phyloP scores from a whole-genome alignment of 2,888 invertebrate genomes.

The Bugula neritina region DNA sequence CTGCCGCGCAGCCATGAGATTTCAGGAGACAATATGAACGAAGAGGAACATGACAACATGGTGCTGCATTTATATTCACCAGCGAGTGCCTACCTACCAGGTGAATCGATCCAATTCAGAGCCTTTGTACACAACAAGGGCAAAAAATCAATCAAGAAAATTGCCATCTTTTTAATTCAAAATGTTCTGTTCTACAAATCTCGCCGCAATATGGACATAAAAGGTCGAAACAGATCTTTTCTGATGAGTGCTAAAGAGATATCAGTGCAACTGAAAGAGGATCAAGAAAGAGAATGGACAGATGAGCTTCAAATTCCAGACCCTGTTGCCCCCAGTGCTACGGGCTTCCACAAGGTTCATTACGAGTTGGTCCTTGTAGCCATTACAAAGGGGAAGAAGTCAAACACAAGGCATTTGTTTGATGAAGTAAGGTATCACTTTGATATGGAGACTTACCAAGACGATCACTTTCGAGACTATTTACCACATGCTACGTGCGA shows the following conservation, averaged over 20 bases:
- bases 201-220: not conserved
- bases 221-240: slow-evolving; percentile 19
- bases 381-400: not conserved
- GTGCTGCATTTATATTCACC: slow-evolving; percentile 14
- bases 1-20: slow-evolving; percentile 6
- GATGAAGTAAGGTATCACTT: slow-evolving; percentile 25
- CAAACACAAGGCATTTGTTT: not conserved
- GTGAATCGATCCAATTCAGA: slow-evolving; percentile 6
- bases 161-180: slow-evolving; percentile 17
- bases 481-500: slow-evolving; percentile 17
- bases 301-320: slow-evolving; percentile 24
- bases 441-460: slow-evolving; percentile 18
- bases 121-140: not conserved
- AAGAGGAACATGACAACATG: slow-evolving; percentile 12
- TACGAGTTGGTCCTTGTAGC: slow-evolving; percentile 26
- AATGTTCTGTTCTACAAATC: slow-evolving; percentile 23
- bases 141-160: slow-evolving; percentile 11
- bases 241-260: slow-evolving; percentile 9
- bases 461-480: slow-evolving; percentile 14
- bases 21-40: not conserved
- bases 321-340: not conserved
- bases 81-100: slow-evolving; percentile 9
- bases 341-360: not conserved
- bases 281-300: slow-evolving; percentile 12
- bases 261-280: slow-evolving; percentile 4